A percentile compares a stretch with the other conserved stretches of the same genome.
These are phyloP conservation scores for Sinocyclocheilus anophthalmus DNA, from an alignment of 2,113 vertebrate species.

Conservation along the genomic window DNA sequence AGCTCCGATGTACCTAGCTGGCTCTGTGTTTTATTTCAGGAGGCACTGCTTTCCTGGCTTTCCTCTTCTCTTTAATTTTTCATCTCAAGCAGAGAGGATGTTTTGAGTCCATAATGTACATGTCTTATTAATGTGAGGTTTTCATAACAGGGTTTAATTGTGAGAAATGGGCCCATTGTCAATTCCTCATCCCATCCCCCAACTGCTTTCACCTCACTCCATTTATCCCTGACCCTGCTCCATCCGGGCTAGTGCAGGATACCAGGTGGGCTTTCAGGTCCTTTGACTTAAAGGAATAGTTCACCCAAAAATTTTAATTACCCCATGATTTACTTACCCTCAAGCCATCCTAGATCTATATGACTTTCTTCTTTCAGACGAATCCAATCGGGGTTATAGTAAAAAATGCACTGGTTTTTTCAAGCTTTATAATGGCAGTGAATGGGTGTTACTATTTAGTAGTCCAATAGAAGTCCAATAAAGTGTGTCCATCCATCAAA, in stretches of 20 bases:
- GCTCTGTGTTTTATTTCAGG: slow-evolving; percentile 55
- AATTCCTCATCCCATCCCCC: not conserved
- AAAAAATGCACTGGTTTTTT: too few species aligned
- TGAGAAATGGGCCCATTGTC: slow-evolving; percentile 38
- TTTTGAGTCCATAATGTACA: slow-evolving; percentile 60
- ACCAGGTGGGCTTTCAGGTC: not conserved
- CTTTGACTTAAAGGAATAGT: not conserved
- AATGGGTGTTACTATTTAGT: too few species aligned
- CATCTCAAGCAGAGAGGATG: slow-evolving; percentile 57
- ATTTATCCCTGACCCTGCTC: too few species aligned
- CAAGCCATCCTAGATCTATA: too few species aligned
- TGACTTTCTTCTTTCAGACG: too few species aligned
- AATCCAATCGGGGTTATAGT: too few species aligned
- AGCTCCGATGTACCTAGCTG: slow-evolving; percentile 53
- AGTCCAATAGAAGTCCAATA: too few species aligned
- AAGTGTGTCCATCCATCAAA: too few species aligned
- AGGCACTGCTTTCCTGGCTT: slow-evolving; percentile 41
- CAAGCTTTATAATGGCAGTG: too few species aligned
- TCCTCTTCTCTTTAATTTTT: slow-evolving; percentile 58
- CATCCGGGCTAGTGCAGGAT: not conserved
- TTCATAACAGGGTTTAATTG: slow-evolving; percentile 62
- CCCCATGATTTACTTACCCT: too few species aligned
- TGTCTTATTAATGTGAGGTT: slow-evolving; percentile 65
- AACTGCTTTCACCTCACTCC: not conserved
- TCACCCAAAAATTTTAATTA: too few species aligned